Base-by-base conservation (phyloP, 2,797 vertebrate species). In the Sebastes variabilis region DNA sequence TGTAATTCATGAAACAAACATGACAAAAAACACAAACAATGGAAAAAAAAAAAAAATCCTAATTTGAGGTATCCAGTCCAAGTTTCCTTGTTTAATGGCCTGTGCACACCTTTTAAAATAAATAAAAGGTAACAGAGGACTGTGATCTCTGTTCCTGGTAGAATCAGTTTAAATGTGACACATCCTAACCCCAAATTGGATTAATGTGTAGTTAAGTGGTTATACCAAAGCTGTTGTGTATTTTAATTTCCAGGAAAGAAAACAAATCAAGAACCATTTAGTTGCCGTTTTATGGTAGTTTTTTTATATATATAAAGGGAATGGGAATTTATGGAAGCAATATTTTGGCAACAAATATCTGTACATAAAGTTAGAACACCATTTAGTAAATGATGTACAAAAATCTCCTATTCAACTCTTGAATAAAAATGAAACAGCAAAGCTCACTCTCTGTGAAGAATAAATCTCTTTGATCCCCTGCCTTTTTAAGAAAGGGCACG, bases 31-130 rank as follows among this genome's bases (percentile, higher is more conserved):
- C 46, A 80, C 60, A 59, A 70, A 84, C 66, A 78, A 83, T 42
- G 46, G 42, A 46, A 2, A 55, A 22, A 66, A 70, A 66, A 70
- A 75, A 34, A 70, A 3, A 87, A 77, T 20, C 77, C 59, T 79
- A 88, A 90, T 95, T 93, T 96, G 96, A 97, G 93, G 96, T 92
- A 96, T 97, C 96, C 97, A 97, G 96, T 97, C 93, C 81, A 84
- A 87, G 88, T 90, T 55, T 87, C 77, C 86, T 91, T 80, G 81
- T 92, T 90, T 55, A 81, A 87, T 49, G 90, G 88, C 86, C 84
- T 83, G 87, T 83, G 85, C 72, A 83, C 65, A 87, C 81, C 70
- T 87, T 87, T 84, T 70, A 22, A 76, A 84, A 92, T 91, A 93
- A 93, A 91, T 91, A 85, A 75, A 88, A 85, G 73, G 78, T 77